phyloP scores from a whole-genome alignment of 2,797 vertebrate species.

The Melanotaenia trifasciata region DNA sequence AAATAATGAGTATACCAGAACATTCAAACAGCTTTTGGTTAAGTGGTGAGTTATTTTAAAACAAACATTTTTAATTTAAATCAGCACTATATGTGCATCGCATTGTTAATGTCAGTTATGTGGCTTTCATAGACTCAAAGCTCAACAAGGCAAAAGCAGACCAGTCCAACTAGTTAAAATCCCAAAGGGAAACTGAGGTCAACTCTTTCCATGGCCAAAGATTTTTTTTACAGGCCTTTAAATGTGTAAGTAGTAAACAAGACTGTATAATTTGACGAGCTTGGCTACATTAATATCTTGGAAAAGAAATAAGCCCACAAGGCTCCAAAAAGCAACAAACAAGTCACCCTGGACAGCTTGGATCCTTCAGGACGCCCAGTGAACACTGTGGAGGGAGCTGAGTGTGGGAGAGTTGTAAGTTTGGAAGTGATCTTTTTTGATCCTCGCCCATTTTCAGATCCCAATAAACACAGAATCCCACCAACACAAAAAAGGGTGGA shows the following conservation, averaged over 20 bases:
- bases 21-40: background rate
- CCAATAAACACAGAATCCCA: background rate
- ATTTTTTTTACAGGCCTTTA: conserved; percentile 47
- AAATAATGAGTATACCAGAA: background rate
- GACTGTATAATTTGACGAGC: conserved; percentile 50
- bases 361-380: conserved; percentile 5
- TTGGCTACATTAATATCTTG: conserved; percentile 30
- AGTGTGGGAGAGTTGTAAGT: conserved; percentile 26
- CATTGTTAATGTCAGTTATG: background rate
- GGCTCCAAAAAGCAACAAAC: conserved; percentile 4
- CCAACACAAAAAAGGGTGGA: background rate
- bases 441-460: conserved; percentile 5
- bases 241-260: conserved; percentile 56
- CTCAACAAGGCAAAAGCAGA: conserved; percentile 8
- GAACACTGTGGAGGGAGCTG: conserved; percentile 3
- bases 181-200: conserved; percentile 38
- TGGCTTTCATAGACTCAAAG: conserved; percentile 13
- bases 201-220: conserved; percentile 34
- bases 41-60: background rate
- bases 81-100: background rate
- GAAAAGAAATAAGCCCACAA: conserved; percentile 37
- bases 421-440: conserved; percentile 9
- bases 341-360: background rate
- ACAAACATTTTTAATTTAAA: background rate
- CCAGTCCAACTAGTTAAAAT: conserved; percentile 37